phyloP scores from a whole-genome alignment of 2,888 invertebrate genomes.

The Apantesis nais region DNA sequence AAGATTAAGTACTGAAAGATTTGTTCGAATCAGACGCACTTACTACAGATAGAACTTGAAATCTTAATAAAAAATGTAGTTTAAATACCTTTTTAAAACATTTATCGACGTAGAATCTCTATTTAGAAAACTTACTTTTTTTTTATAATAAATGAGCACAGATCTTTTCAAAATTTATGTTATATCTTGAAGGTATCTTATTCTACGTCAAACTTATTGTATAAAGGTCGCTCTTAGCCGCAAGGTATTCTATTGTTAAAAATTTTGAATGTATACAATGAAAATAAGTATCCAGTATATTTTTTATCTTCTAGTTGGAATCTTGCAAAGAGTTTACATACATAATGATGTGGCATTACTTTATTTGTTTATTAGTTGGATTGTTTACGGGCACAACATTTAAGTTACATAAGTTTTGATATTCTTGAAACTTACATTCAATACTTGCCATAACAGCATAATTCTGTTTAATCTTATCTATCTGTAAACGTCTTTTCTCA shows the following conservation, averaged over 20 bases:
- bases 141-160: background rate
- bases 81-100: background rate
- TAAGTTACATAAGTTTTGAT: too few species aligned
- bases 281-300: background rate
- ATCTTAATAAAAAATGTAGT: background rate
- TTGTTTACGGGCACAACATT: too few species aligned
- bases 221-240: background rate
- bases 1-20: background rate
- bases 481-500: too few species aligned
- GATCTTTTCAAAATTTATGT: background rate
- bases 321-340: background rate
- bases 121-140: background rate
- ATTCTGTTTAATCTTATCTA: too few species aligned
- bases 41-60: too few species aligned
- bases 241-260: constrained; percentile 2
- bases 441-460: too few species aligned
- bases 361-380: too few species aligned
- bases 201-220: background rate
- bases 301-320: background rate
- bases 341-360: background rate
- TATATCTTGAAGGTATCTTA: background rate
- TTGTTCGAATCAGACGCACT: background rate
- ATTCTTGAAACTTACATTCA: too few species aligned
- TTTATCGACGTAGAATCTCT: too few species aligned
- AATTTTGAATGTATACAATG: background rate